phyloP scores from a whole-genome alignment of 2,113 vertebrate genomes.

The Equus quagga region DNA sequence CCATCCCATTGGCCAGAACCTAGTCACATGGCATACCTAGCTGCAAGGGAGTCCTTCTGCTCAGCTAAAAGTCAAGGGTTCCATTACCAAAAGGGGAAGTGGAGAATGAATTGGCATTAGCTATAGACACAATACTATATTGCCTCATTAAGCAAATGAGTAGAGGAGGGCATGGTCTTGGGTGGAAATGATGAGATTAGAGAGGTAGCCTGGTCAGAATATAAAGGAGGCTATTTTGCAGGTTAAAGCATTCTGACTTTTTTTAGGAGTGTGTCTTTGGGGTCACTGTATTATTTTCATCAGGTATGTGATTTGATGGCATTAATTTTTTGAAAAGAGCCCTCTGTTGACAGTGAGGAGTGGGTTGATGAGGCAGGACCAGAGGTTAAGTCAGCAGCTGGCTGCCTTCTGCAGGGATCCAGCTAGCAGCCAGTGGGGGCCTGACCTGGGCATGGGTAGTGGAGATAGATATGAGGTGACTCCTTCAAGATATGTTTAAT shows the following conservation, averaged over 20 bases:
- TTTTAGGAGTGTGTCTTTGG: neutral
- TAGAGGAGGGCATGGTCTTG: neutral
- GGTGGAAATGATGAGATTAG: neutral
- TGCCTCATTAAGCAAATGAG: neutral
- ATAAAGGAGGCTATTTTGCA: neutral
- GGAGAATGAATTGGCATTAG: neutral
- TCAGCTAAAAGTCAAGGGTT: neutral
- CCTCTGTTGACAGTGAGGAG: neutral
- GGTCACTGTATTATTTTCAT: neutral
- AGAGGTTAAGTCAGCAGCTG: neutral
- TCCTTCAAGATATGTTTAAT: neutral
- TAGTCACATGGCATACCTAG: neutral
- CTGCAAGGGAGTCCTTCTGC: constrained; percentile 28
- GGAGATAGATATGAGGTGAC: neutral
- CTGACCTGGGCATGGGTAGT: neutral
- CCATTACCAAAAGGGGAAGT: neutral
- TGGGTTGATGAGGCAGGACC: neutral
- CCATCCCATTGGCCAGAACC: too few species aligned
- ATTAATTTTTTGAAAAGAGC: neutral
- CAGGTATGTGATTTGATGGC: neutral
- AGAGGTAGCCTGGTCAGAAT: neutral
- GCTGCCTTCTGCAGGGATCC: neutral
- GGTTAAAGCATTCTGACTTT: neutral
- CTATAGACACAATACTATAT: neutral
- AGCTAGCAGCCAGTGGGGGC: neutral